phyloP scores from a whole-genome alignment of 2,888 invertebrate genomes.

The Lacanobia wlatinum region DNA sequence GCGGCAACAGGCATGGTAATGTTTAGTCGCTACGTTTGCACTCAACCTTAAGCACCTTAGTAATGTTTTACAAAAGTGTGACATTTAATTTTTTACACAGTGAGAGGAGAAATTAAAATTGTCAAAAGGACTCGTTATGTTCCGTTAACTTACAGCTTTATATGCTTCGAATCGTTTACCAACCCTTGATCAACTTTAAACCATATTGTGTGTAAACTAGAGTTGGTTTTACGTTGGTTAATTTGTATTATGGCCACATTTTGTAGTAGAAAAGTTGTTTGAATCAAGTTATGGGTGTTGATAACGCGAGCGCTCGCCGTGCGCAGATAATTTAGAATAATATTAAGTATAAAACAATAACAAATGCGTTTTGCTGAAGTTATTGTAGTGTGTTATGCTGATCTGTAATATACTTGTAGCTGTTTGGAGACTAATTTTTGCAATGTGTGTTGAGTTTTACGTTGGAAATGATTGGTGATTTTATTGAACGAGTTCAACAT shows the following conservation, averaged over 20 bases:
- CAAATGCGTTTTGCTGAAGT: constrained; percentile 39
- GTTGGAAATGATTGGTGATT: background rate
- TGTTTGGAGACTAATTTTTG: constrained; percentile 18
- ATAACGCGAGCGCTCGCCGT: constrained; percentile 23
- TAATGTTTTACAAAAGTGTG: constrained; percentile 72
- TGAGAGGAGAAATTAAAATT: constrained; percentile 71
- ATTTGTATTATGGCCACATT: constrained; percentile 15
- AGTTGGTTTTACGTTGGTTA: background rate
- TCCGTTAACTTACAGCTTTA: constrained; percentile 51
- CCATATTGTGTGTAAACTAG: background rate
- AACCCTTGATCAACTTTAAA: background rate
- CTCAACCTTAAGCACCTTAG: constrained; percentile 28
- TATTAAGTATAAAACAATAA: constrained; percentile 37
- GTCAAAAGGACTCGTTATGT: constrained; percentile 68
- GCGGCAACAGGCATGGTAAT: background rate
- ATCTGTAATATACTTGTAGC: background rate
- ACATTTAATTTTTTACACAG: constrained; percentile 73
- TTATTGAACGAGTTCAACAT: too few species aligned
- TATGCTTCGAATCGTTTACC: constrained; percentile 18
- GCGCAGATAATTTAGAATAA: constrained; percentile 44
- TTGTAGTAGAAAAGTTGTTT: constrained; percentile 50
- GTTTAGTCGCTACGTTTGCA: background rate
- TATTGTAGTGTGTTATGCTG: constrained; percentile 9
- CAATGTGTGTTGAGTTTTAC: background rate
- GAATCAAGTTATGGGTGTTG: constrained; percentile 40